These are phyloP conservation scores for Sterna hirundo DNA, from an alignment of 2,113 vertebrate species.

Conservation along the genomic window DNA sequence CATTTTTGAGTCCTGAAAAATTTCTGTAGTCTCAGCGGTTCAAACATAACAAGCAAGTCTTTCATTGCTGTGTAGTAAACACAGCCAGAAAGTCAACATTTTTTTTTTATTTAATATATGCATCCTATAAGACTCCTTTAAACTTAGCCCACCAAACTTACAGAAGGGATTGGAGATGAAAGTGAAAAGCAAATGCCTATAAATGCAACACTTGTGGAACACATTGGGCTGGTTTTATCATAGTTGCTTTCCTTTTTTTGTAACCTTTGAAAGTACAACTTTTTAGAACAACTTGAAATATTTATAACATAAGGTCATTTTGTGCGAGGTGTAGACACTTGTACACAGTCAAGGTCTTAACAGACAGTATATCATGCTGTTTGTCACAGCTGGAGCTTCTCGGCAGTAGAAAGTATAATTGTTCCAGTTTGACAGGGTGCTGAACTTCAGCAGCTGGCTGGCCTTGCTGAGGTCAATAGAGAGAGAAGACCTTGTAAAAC, in stretches of 20 bases:
- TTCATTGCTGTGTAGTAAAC: conserved; percentile 61
- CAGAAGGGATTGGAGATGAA: neutral
- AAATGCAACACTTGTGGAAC: neutral
- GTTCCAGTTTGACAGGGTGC: neutral
- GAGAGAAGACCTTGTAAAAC: neutral
- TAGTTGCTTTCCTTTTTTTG: neutral
- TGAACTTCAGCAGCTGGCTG: conserved; percentile 6
- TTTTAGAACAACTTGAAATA: neutral
- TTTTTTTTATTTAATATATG: conserved; percentile 26
- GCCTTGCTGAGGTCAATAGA: neutral
- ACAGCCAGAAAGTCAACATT: conserved; percentile 21
- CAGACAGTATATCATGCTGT: neutral
- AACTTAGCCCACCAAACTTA: conserved; percentile 15
- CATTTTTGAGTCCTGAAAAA: conserved; percentile 37
- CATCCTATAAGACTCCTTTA: conserved; percentile 67
- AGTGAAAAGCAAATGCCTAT: neutral
- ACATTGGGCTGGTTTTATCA: neutral
- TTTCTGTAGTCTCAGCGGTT: conserved; percentile 7
- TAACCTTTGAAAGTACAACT: neutral
- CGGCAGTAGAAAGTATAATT: conserved; percentile 9
- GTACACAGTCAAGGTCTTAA: neutral
- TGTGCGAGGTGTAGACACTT: neutral
- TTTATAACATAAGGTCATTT: neutral
- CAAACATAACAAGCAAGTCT: conserved; percentile 48
- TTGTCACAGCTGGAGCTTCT: conserved; percentile 6